These are phyloP conservation scores for Marasmarcha lunaedactyla DNA, from an alignment of 2,888 invertebrate species.

Conservation along the genomic window DNA sequence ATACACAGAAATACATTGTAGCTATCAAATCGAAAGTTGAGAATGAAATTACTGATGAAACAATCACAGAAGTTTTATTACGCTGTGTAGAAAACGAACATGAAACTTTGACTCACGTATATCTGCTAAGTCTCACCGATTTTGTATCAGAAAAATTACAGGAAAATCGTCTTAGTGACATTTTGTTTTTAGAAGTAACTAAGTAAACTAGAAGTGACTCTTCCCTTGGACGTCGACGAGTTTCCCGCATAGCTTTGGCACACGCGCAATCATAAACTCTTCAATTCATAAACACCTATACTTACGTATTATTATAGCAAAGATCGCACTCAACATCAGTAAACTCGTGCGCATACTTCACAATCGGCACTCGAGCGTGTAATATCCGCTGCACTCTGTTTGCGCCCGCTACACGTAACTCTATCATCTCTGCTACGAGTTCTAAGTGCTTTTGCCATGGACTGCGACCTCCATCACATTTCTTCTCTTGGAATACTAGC, in stretches of 20 bases:
- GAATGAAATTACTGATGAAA: slow-evolving; percentile 18
- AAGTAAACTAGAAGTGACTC: no score
- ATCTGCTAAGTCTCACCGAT: slow-evolving; percentile 32
- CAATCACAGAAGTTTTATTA: slow-evolving; percentile 25
- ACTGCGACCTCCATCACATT: slow-evolving; percentile 55
- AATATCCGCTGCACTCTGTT: slow-evolving; percentile 78
- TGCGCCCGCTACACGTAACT: slow-evolving; percentile 80
- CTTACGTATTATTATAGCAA: slow-evolving; percentile 85
- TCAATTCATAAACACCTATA: no score
- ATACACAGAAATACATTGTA: slow-evolving; percentile 31
- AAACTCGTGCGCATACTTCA: slow-evolving; percentile 84
- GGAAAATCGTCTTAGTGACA: no score
- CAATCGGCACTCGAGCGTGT: slow-evolving; percentile 89
- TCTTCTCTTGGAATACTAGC: slow-evolving; percentile 48
- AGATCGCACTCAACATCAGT: slow-evolving; percentile 87
- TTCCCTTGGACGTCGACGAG: no score
- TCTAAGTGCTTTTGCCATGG: slow-evolving; percentile 81
- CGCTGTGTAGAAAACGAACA: slow-evolving; percentile 30
- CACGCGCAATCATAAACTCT: no score
- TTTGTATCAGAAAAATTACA: slow-evolving; percentile 26
- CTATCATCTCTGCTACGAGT: slow-evolving; percentile 77
- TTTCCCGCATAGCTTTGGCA: no score
- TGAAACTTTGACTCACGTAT: slow-evolving; percentile 40
- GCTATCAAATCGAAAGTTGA: no score
- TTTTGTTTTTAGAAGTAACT: no score